These are phyloP conservation scores for Bufotes viridis DNA, from an alignment of 2,797 vertebrate genomes.

Conservation along the genomic window DNA sequence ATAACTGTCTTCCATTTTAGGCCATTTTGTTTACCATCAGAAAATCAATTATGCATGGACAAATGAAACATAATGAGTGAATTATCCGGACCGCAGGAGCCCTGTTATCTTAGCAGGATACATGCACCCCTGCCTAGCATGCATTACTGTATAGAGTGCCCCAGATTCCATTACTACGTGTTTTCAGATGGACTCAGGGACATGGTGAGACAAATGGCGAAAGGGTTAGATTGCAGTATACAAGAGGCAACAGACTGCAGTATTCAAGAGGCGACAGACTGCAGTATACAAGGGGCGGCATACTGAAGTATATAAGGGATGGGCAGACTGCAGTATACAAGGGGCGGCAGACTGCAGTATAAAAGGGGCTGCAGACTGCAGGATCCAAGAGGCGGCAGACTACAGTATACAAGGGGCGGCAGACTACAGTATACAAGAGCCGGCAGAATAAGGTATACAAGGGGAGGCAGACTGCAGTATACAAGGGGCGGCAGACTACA, in stretches of 20 bases:
- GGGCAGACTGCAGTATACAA: too few relatives aligned
- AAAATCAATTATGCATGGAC: conserved; percentile 61
- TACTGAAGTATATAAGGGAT: too few relatives aligned
- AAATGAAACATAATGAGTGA: conserved; percentile 60
- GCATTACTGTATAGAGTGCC: conserved; percentile 33
- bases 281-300: too few relatives aligned
- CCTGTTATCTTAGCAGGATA: conserved; percentile 56
- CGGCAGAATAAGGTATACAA: too few relatives aligned
- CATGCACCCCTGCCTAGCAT: conserved; percentile 29
- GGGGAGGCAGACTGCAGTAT: too few relatives aligned
- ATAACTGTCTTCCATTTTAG: conserved; percentile 37
- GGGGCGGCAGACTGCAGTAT: too few relatives aligned
- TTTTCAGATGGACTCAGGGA: conserved; percentile 28
- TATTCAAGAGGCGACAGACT: background rate
- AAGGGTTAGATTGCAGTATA: background rate
- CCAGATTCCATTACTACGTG: conserved; percentile 44
- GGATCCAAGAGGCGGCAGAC: too few relatives aligned
- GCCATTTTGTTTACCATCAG: conserved; percentile 50
- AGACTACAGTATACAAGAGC: too few relatives aligned
- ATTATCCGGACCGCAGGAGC: conserved; percentile 56
- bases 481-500: too few relatives aligned
- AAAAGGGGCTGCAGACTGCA: too few relatives aligned
- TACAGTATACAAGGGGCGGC: too few relatives aligned
- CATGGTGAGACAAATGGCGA: background rate
- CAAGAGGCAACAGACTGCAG: background rate